Conservation (phyloP, 1,140 invertebrate genomes). For the Lordiphosa mommai region DNA sequence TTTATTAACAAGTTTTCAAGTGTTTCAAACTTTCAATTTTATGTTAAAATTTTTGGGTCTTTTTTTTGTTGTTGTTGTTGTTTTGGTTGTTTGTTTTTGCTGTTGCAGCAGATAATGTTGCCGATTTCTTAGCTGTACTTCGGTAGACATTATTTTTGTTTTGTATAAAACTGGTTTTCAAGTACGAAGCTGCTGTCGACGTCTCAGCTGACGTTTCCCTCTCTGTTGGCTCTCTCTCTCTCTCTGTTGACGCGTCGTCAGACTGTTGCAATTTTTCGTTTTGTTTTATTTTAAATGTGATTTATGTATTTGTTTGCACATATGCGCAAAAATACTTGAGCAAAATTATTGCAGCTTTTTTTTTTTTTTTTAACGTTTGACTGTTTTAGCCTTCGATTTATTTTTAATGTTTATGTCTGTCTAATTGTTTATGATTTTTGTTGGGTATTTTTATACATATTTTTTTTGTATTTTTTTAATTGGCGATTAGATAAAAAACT, state of each 20-base stretch:
- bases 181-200: conserved; percentile 48
- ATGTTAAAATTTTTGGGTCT: conserved; percentile 20
- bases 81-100: conserved; percentile 11
- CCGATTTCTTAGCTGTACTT: conserved; percentile 61
- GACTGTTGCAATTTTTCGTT: conserved; percentile 66
- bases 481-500: conserved; percentile 65
- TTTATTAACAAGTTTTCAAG: too few species aligned
- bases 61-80: conserved; percentile 22
- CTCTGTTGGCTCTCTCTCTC: neutral
- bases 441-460: conserved; percentile 33
- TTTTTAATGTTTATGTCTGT: conserved; percentile 77
- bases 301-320: conserved; percentile 61
- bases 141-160: conserved; percentile 54
- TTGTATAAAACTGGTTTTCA: conserved; percentile 66
- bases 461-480: conserved; percentile 39
- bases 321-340: conserved; percentile 62
- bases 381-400: conserved; percentile 71
- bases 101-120: conserved; percentile 15
- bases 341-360: conserved; percentile 74
- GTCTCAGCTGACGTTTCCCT: conserved; percentile 2
- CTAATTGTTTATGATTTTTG: conserved; percentile 72
- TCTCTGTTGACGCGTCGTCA: conserved; percentile 42
- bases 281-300: conserved; percentile 76
- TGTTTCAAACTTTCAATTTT: conserved; percentile 19
- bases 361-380: conserved; percentile 42